Evolutionary conservation across 2,797 vertebrate species (phyloP), one percentile per base, ranked within the genome.

Genomic region (Macropus fuliginosus): DNA sequence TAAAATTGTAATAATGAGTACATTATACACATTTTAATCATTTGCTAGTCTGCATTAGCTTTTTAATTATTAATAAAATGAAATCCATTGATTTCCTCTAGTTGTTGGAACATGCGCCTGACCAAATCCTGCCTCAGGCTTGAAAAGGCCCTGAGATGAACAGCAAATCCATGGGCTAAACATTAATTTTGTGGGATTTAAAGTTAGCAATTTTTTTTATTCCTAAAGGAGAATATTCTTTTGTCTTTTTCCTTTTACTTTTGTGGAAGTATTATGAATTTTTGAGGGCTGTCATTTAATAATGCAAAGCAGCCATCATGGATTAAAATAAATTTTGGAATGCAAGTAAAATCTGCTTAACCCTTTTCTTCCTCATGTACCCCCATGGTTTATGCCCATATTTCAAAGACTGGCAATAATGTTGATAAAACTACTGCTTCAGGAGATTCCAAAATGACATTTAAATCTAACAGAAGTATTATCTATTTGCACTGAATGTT

Each of bases 11-110:
- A 90, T 98, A 98, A 98, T 98, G 98, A 93, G 97, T 98, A 97
- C 90, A 96, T 98, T 97, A 96, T 98, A 96, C 98, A 97, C 95
- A 96, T 98, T 98, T 98, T 98, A 99, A 99, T 99, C 98, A 98
- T 98, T 98, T 98, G 98, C 98, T 98, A 98, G 98, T 97, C 98
- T 97, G 97, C 98, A 97, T 98, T 98, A 98, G 98, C 97, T 98
- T 98, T 99, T 99, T 99, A 99, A 99, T 99, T 99, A 99, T 99
- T 99, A 99, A 99, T 99, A 99, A 98, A 98, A 98, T 98, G 98
- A 98, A 98, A 99, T 98, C 98, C 98, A 99, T 99, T 99, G 98
- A 99, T 99, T 99, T 99, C 98, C 98, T 99, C 98, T 98, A 98
- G 98, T 99, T 99, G 98, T 99, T 99, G 98, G 98, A 98, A 99